Evolutionary conservation across 2,797 vertebrate genomes (phyloP), one percentile per base, ranked within the genome.

Genomic region (Chlorospingus semifuscus): DNA sequence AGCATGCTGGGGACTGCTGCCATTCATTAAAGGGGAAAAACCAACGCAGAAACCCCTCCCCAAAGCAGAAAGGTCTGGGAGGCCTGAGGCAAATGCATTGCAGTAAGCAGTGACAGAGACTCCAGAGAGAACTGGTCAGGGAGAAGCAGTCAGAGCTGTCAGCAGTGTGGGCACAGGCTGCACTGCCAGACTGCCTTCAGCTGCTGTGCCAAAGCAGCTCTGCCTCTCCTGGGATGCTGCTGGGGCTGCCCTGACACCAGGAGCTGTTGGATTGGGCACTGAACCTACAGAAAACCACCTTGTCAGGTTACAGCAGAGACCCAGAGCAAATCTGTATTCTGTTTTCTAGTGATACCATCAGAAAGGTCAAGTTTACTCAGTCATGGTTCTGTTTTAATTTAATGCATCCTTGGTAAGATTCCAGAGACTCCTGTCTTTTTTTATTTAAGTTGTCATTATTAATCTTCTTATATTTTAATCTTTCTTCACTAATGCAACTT

Each of bases 391-490:
- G 24, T 42, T 95, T 81, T 81, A 68, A 65, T 87, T 77, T 91
- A 75, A 47, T 57, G 9, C 18, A 53, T 81, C 55, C 66, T 65
- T 94, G 50, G 56, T 65, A 68, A 64, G 39, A 60, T 76, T 82
- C 59, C 75, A 76, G 85, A 66, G n/a, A 29, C 41, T 86, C 20
- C 7, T 59, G 52, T 59, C 23, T 84, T 36, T 66, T n/a, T 60
- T 11, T 22, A 23, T 94, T 41, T 42, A 65, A 80, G 20, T 81
- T 64, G 70, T 76, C 6, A 3, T 84, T 84, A 70, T 82, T 91
- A 66, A 89, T 93, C 80, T 94, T 64, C 78, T 76, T 84, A 69
- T 26, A 53, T 82, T 88, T 82, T 90, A 76, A 37, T 82, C 56
- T 76, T 79, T 69, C 34, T 93, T 76, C 5, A 1, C 55, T 72